These are phyloP conservation scores for Psittacus erithacus DNA, from an alignment of 2,113 vertebrate species.

Conservation along the genomic window DNA sequence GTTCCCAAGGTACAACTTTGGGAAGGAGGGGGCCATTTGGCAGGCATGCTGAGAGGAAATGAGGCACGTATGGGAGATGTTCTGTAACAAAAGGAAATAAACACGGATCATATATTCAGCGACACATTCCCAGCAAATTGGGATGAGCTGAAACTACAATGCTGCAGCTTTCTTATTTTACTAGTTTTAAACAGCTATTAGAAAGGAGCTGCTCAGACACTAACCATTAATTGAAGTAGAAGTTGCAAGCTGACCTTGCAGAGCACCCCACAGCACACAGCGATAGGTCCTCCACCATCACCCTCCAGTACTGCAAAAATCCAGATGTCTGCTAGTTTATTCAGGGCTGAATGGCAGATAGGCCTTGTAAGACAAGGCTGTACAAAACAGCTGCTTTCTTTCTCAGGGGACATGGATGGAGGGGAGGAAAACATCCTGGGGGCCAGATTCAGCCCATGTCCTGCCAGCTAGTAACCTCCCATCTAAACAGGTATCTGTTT, in stretches of 20 bases:
- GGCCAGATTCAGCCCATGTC: background rate
- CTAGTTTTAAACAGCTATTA: background rate
- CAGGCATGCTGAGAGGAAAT: background rate
- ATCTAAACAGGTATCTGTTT: background rate
- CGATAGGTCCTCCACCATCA: background rate
- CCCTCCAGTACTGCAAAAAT: fast-evolving
- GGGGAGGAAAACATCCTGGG: background rate
- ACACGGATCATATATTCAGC: background rate
- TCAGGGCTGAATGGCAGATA: background rate
- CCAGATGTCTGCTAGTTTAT: background rate
- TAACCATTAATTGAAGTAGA: background rate
- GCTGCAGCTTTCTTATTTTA: background rate
- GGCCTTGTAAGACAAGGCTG: background rate
- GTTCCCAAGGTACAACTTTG: background rate
- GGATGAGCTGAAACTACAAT: background rate
- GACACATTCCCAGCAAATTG: background rate
- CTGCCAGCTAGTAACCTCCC: background rate
- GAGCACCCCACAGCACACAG: background rate
- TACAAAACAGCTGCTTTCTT: background rate
- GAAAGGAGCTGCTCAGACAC: background rate
- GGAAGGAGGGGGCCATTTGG: background rate
- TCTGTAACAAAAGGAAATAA: background rate
- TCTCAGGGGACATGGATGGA: background rate
- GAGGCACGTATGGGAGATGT: background rate
- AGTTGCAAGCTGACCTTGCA: background rate